Evolutionary conservation across 2,113 vertebrate species (phyloP).

Genomic region (Antechinus stuartii): DNA sequence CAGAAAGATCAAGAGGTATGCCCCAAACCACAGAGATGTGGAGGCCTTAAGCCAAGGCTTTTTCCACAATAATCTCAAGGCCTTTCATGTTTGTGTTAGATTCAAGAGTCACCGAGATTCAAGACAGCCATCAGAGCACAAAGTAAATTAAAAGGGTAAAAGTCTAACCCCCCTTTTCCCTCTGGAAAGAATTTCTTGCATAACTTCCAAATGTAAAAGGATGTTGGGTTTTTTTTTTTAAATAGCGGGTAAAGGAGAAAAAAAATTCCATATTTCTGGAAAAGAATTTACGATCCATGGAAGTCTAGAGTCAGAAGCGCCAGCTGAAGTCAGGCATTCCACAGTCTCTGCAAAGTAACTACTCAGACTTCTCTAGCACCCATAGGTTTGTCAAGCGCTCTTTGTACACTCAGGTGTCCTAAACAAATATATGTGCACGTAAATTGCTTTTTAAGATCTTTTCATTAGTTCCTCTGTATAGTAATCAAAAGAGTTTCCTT

Average conservation of each 20-base stretch:
- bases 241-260: not conserved
- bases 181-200: slow-evolving; percentile 31
- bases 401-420: not conserved
- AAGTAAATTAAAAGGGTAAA: slow-evolving; percentile 34
- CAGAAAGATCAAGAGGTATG: not conserved
- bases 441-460: slow-evolving; percentile 42
- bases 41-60: not conserved
- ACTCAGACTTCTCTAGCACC: not conserved
- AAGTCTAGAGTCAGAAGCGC: not conserved
- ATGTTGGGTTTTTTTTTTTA: not conserved
- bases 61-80: not conserved
- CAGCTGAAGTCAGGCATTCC: not conserved
- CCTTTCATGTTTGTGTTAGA: not conserved
- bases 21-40: not conserved
- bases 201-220: not conserved
- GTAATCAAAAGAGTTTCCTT: slow-evolving; percentile 41
- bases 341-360: slow-evolving; percentile 16
- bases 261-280: slow-evolving; percentile 42
- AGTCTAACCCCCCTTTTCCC: slow-evolving; percentile 11
- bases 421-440: not conserved
- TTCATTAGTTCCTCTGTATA: slow-evolving; percentile 28
- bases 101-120: not conserved
- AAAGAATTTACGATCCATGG: slow-evolving; percentile 39
- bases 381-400: not conserved
- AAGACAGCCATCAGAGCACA: slow-evolving; percentile 39